Evolutionary conservation across 53 echinoderm and acorn worm species (phyloP), one percentile per base, ranked within the genome.

Genomic region (Arbacia lixula): DNA sequence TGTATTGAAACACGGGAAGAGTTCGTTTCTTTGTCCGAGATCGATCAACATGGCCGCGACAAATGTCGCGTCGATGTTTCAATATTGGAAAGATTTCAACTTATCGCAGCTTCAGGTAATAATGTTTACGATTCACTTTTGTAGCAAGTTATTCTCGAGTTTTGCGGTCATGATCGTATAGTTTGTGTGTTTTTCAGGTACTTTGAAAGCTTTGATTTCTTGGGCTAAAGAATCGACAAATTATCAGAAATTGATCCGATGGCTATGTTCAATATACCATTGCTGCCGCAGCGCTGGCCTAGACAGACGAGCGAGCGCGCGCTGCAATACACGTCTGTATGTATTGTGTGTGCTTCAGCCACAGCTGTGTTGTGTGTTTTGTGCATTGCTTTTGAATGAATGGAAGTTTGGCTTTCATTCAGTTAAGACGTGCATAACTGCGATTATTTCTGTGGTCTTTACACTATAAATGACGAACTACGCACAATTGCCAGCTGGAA

Each of bases 81-180:
- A 98, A 94, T 98, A 94, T 91, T 98, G 98, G 98, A 94, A 98
- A 92, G 91, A 94, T 84, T 98, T 98, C 92, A 89, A 98, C 85
- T 92, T 98, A 72, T 87, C 94, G 53, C 88, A 88, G 68, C 88
- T 98, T 82, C 98, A 98, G 92, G 98, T 97, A 90, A 84, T 88
- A 83, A 71, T 37, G 8, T 26, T 24, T 24, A 22, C n/a, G 53
- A 36, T 62, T 21, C 5, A 34, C 16, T 73, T 19, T 31, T 83
- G n/a, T 20, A 54, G 41, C 3, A 8, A 21, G 24, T 46, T 20
- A 49, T 49, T n/a, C 32, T 20, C 34, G 32, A 64, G 20, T 3
- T 31, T 40, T 83, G 83, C 67, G 83, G 83, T 83, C 49, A 83
- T 31, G 65, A 66, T 83, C 31, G 83, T 66, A 14, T 24, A 54